A percentile compares a stretch with the other conserved stretches of the same genome.
Conservation (phyloP, 2,888 invertebrate genomes). For the Caenorhabditis zanzibari region DNA sequence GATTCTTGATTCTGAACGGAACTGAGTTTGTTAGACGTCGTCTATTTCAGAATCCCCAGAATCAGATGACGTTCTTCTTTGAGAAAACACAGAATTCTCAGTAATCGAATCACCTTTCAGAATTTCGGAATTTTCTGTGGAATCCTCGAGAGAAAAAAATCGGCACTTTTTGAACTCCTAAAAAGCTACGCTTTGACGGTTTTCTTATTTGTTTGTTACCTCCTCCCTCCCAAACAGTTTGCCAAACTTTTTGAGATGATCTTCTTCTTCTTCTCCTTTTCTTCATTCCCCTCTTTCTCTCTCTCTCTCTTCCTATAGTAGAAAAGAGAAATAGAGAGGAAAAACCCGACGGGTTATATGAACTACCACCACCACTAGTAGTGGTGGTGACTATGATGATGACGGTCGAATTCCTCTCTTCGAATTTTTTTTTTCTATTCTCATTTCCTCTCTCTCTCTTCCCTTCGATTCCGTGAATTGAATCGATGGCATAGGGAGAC, state of each 20-base stretch:
- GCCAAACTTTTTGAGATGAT: neutral
- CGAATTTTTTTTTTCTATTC: neutral
- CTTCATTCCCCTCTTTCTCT: too few relatives aligned
- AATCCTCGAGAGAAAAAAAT: too few relatives aligned
- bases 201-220: too few relatives aligned
- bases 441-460: neutral
- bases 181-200: too few relatives aligned
- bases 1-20: too few relatives aligned
- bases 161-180: neutral
- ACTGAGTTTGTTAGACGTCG: too few relatives aligned
- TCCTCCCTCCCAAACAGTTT: conserved; percentile 2
- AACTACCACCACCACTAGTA: neutral
- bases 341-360: conserved; percentile 59
- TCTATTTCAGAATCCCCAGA: too few relatives aligned
- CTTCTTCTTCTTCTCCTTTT: neutral
- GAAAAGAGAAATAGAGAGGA: neutral
- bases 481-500: neutral
- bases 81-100: too few relatives aligned
- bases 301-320: neutral
- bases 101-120: too few relatives aligned
- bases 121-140: too few relatives aligned
- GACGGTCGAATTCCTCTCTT: neutral
- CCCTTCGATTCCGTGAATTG: neutral
- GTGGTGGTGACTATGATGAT: neutral
- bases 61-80: too few relatives aligned